Evolutionary conservation across 2,888 invertebrate genomes (phyloP).

Genomic region (Pammene aurita): DNA sequence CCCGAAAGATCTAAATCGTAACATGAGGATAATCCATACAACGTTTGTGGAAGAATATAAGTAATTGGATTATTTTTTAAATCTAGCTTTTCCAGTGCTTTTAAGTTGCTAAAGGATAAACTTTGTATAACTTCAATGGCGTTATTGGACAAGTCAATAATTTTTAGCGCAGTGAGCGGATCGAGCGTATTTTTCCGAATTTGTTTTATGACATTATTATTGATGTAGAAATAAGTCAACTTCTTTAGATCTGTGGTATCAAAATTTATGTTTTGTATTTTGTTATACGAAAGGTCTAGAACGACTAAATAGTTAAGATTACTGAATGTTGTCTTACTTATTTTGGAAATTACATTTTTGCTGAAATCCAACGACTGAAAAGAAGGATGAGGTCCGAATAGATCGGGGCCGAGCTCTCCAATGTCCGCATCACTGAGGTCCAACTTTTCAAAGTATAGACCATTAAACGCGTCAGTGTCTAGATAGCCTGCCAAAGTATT

Average conservation of each 20-base stretch:
- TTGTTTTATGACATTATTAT: conserved; percentile 20
- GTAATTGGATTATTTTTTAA: conserved; percentile 27
- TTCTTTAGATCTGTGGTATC: conserved; percentile 16
- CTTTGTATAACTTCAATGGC: conserved; percentile 17
- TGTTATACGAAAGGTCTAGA: conserved; percentile 32
- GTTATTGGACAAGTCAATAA: conserved; percentile 29
- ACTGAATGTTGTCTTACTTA: conserved; percentile 28
- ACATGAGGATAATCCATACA: conserved; percentile 27
- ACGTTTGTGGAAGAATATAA: conserved; percentile 15
- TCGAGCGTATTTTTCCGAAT: conserved; percentile 7
- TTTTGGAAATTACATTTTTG: conserved; percentile 24
- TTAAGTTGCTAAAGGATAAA: conserved; percentile 19
- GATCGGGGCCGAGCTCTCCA: conserved; percentile 20
- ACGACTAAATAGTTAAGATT: conserved; percentile 18
- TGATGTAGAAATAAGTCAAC: conserved; percentile 16
- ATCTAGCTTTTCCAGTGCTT: neutral
- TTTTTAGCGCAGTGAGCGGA: conserved; percentile 4
- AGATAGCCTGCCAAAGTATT: conserved; percentile 26
- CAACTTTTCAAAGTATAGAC: conserved; percentile 25
- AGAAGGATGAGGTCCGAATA: conserved; percentile 20
- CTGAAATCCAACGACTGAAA: conserved; percentile 23
- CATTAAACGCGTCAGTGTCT: conserved; percentile 27
- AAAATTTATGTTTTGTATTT: conserved; percentile 22
- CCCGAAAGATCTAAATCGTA: conserved; percentile 16
- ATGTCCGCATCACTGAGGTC: conserved; percentile 27